phyloP scores from a whole-genome alignment of 2,113 vertebrate species.

The Eurypyga helias region DNA sequence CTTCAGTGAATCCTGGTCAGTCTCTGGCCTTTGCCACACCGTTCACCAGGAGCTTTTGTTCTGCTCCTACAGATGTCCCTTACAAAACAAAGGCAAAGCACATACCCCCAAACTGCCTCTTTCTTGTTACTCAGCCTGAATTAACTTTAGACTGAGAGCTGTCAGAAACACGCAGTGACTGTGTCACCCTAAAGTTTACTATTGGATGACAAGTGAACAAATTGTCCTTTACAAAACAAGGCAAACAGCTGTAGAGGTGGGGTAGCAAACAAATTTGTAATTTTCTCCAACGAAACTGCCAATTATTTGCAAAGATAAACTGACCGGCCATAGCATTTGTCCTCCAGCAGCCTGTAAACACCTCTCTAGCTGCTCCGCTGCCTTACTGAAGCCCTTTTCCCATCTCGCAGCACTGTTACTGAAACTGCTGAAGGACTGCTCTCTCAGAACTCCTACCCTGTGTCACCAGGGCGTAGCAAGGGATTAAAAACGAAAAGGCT shows the following conservation, averaged over 20 bases:
- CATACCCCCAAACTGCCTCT: neutral
- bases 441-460: neutral
- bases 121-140: neutral
- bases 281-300: neutral
- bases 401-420: conserved; percentile 36
- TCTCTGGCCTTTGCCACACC: neutral
- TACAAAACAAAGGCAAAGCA: neutral
- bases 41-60: neutral
- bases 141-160: neutral
- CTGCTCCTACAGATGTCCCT: neutral
- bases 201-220: neutral
- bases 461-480: conserved; percentile 22
- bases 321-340: neutral
- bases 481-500: neutral
- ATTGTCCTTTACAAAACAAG: neutral
- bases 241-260: neutral
- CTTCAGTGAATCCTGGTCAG: neutral
- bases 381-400: conserved; percentile 29
- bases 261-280: conserved; percentile 7
- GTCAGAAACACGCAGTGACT: neutral
- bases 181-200: neutral
- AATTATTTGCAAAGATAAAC: neutral
- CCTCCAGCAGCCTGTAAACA: neutral
- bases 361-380: neutral
- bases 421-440: neutral